These are phyloP conservation scores for Vesta saturnalis DNA, from an alignment of 2,888 invertebrate genomes.

Conservation along the genomic window DNA sequence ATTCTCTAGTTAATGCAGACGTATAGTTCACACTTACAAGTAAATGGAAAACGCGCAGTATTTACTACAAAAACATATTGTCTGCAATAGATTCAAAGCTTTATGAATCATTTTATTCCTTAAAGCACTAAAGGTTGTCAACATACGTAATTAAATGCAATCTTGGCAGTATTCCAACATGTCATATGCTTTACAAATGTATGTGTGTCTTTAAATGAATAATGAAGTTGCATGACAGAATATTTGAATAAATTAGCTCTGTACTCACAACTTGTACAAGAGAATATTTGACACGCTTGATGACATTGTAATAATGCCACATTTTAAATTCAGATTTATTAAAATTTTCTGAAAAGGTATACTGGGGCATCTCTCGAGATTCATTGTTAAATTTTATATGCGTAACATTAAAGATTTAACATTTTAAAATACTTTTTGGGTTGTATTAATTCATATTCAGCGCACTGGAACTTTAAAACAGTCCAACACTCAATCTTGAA, in stretches of 20 bases:
- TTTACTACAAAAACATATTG: not conserved
- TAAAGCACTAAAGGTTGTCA: not conserved
- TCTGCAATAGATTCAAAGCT: not conserved
- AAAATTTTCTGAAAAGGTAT: constrained; percentile 36
- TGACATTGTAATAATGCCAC: constrained; percentile 39
- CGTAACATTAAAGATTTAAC: constrained; percentile 24
- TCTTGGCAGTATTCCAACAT: not conserved
- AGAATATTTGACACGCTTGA: constrained; percentile 40
- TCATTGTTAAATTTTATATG: constrained; percentile 27
- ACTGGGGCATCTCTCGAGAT: constrained; percentile 22
- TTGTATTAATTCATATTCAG: constrained; percentile 6
- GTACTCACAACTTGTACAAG: constrained; percentile 35
- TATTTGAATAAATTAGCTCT: constrained; percentile 43
- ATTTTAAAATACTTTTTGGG: constrained; percentile 15
- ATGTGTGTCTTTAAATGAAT: constrained; percentile 27
- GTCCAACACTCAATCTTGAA: not conserved
- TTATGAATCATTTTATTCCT: not conserved
- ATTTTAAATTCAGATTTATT: constrained; percentile 46
- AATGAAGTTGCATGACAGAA: constrained; percentile 34
- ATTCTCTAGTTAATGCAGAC: not conserved
- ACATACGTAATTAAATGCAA: constrained; percentile 20
- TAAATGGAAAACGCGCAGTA: not conserved
- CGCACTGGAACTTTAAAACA: not conserved
- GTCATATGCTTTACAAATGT: constrained; percentile 11
- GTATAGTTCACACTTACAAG: not conserved